Evolutionary conservation across 2,888 invertebrate genomes (phyloP), one percentile per base, ranked within the genome.

Genomic region (Cerastis rubricosa): DNA sequence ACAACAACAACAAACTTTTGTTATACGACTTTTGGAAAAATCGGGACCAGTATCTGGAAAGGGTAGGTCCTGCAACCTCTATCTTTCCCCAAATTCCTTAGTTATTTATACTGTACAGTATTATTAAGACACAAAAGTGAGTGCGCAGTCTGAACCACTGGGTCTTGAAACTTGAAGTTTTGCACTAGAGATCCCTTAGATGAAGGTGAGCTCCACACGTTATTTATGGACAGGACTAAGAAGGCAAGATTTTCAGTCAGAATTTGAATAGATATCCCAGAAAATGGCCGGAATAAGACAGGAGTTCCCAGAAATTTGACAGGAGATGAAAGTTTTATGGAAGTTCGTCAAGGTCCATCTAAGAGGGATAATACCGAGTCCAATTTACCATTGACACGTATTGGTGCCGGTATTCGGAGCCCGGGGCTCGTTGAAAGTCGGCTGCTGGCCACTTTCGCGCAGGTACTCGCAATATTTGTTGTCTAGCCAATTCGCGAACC

Each of bases 401-500:
- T 71, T 76, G 5, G 29, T 22, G 11, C 29, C 47, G 2, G 54
- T 69, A 12, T 19, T 40, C 14, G 63, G 35, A 5, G 49, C 8
- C 11, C 19, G 68, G 19, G 69, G 25, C 9, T 81, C 43, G 40
- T 40, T 19, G 25, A n/a, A 54, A 54, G 54, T 54, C 54, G 45
- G 40, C 29, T 73, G 68, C 40, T 68, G 72, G 2, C 43, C 63
- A 47, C 29, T 66, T 14, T 92, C 91, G 29, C 86, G 85, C 11
- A 94, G 78, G 65, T 91, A 96, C 85, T 96, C 91, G 3, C 91
- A 87, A 72, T 96, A 96, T 87, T 96, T 96, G 45, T 83, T 71
- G 85, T 96, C 95, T 65, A 96, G 89, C 96, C 96, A 96, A n/a
- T 77, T 77, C 0, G 95, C 95, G 72, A 96, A 96, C 6, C 89